Evolutionary conservation across 2,113 vertebrate species (phyloP).

Genomic region (Ageneiosus marmoratus): DNA sequence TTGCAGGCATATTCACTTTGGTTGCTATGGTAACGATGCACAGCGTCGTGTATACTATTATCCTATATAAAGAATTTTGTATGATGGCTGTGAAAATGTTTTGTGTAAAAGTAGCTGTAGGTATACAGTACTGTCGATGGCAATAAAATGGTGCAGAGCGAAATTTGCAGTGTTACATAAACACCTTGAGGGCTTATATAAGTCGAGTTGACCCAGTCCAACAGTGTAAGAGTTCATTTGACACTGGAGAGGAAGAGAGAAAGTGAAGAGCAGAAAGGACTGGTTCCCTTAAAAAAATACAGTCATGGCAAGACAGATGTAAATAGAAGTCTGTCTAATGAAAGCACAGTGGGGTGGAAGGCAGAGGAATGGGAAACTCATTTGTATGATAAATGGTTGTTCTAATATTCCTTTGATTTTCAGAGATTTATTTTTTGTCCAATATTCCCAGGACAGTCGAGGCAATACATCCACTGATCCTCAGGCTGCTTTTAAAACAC

Average conservation of each 20-base stretch:
- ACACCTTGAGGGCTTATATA: neutral
- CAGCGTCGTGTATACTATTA: neutral
- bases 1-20: neutral
- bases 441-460: conserved; percentile 14
- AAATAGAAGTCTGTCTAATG: conserved; percentile 33
- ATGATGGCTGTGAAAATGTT: neutral
- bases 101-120: neutral
- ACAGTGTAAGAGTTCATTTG: conserved; percentile 6
- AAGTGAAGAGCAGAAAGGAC: conserved; percentile 40
- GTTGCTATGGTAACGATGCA: neutral
- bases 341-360: conserved; percentile 15
- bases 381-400: conserved; percentile 45
- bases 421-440: neutral
- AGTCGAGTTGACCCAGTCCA: conserved; percentile 24
- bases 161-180: neutral
- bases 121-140: neutral
- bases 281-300: conserved; percentile 26
- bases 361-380: conserved; percentile 3
- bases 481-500: conserved; percentile 18
- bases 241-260: conserved; percentile 19
- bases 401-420: conserved; percentile 57
- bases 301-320: conserved; percentile 31
- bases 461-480: neutral
- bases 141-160: neutral
- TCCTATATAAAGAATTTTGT: neutral